These are phyloP conservation scores for Sorex maritimensis DNA, from an alignment of 2,797 vertebrate genomes.

Conservation along the genomic window DNA sequence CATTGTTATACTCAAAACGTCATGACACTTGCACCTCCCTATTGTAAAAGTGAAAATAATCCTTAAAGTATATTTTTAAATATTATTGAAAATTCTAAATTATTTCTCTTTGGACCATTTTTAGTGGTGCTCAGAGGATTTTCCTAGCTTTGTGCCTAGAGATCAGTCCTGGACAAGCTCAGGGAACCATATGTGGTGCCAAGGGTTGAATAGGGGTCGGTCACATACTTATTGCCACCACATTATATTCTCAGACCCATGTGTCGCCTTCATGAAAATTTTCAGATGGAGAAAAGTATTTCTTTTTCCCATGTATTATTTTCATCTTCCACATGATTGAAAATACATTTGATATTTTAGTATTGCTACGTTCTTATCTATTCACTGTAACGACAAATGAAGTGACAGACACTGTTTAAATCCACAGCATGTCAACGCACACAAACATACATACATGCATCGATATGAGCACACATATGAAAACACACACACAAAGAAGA, in stretches of 20 bases:
- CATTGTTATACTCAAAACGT: background rate
- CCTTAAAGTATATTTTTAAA: no score
- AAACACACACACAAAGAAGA: background rate
- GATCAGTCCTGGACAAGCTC: no score
- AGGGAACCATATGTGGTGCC: no score
- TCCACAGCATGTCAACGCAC: no score
- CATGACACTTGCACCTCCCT: no score
- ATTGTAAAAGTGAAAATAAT: no score
- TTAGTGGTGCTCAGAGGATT: no score
- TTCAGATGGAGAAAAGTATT: background rate
- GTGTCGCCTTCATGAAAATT: background rate
- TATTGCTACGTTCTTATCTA: background rate
- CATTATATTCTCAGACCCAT: background rate
- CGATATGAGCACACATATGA: background rate
- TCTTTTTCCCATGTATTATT: background rate
- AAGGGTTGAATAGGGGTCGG: background rate
- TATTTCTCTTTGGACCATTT: no score
- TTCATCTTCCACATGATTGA: background rate
- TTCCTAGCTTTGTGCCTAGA: no score
- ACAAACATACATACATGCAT: rapidly evolving
- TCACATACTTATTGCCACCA: background rate
- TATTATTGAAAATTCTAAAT: no score
- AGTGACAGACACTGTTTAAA: background rate
- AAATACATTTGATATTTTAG: background rate
- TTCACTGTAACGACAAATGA: background rate